Evolutionary conservation across 2,888 invertebrate species (phyloP).

Genomic region (Polietes domitor): DNA sequence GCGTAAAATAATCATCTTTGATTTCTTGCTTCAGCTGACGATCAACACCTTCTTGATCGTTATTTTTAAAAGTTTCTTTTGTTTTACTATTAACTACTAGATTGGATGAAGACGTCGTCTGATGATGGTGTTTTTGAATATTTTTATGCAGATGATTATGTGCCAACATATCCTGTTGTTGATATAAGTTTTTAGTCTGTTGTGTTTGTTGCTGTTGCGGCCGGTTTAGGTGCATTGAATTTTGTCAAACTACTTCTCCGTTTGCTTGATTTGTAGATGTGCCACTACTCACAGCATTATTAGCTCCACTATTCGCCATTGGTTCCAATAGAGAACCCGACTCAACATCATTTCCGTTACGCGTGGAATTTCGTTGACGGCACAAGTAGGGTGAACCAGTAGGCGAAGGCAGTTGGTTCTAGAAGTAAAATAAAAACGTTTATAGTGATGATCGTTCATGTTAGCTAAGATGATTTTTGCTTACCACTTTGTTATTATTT

Average conservation of each 20-base stretch:
- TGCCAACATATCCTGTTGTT: conserved; percentile 45
- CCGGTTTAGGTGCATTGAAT: conserved; percentile 70
- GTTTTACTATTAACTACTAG: conserved; percentile 37
- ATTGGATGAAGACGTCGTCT: conserved; percentile 31
- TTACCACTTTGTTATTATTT: conserved; percentile 80
- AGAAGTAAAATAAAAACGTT: conserved; percentile 60
- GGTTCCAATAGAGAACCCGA: conserved; percentile 79
- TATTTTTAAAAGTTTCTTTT: conserved; percentile 31
- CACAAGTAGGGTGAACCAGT: conserved; percentile 91
- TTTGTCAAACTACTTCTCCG: conserved; percentile 79
- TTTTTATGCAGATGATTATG: conserved; percentile 57
- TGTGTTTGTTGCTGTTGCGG: conserved; percentile 62
- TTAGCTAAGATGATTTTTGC: conserved; percentile 27
- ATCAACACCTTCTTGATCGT: conserved; percentile 37
- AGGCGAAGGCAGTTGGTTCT: conserved; percentile 86
- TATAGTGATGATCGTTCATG: background rate
- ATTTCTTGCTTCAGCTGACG: conserved; percentile 30
- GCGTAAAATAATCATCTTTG: conserved; percentile 54
- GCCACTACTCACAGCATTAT: conserved; percentile 58
- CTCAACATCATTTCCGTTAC: conserved; percentile 81
- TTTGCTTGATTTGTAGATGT: conserved; percentile 67
- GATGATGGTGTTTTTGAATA: conserved; percentile 43
- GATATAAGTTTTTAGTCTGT: conserved; percentile 62
- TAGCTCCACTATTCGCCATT: conserved; percentile 69
- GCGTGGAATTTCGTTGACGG: conserved; percentile 88